Evolutionary conservation across 2,888 invertebrate species (phyloP), one percentile per base, ranked within the genome.

Genomic region (Macropis europaea): DNA sequence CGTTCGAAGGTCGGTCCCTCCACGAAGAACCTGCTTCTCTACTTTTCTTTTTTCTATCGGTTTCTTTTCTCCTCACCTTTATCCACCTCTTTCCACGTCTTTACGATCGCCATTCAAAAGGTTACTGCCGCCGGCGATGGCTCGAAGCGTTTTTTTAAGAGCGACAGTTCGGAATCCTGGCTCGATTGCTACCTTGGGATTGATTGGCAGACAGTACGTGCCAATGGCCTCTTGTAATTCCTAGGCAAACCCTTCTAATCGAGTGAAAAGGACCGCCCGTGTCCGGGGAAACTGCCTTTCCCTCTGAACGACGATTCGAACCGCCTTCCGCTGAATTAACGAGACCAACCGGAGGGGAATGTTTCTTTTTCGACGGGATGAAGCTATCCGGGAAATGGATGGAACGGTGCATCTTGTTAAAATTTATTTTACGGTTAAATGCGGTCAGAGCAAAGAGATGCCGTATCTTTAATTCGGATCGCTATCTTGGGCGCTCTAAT

Each of bases 81-180:
- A 36, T 50, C 62, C 42, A 32, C 30, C 50, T 67, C 68, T 69
- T 78, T 70, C 60, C 32, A 57, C 67, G 47, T 72, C 76, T 84
- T 84, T 85, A 83, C 81, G 84, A 84, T 74, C 70, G 79, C 71
- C 81, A 61, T 81, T 80, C 72, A 64, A 72, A 73, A 74, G 77
- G 77, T 83, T 86, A 85, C 81, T 73, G 70, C 77, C 57, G 67
- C 73, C 42, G 57, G 71, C 66, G 53, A 75, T 75, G 72, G 75
- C 69, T 57, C 64, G 68, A 71, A 79, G 79, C 63, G 80, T 82
- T 85, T 86, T 81, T 86, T 83, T 82, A 77, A 78, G 76, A 68
- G 68, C 64, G 68, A 52, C 59, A 54, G 63, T 68, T 76, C 63
- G 63, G 53, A 62, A 79, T 70, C 66, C 60, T 24, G 63, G 53